Conservation (phyloP, 1,140 invertebrate genomes). For the Aphelinus certus region DNA sequence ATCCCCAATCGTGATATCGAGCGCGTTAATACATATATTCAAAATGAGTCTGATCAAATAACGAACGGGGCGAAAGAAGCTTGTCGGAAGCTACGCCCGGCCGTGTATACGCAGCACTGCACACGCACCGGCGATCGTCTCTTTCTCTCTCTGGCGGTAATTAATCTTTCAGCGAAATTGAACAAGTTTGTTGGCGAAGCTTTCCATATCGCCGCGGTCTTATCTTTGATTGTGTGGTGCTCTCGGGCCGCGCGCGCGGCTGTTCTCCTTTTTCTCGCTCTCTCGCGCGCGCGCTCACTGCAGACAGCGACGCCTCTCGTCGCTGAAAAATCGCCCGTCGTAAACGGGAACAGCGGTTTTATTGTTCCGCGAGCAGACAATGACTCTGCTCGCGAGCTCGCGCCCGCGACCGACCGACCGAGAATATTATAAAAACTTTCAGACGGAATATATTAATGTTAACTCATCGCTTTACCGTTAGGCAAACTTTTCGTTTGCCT, state of each 20-base stretch:
- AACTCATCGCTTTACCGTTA: conserved; percentile 66
- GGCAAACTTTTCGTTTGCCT: conserved; percentile 62
- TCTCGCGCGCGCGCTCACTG: too few species aligned
- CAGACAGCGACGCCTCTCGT: conserved; percentile 45
- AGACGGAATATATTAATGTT: conserved; percentile 67
- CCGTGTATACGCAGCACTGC: conserved; percentile 6
- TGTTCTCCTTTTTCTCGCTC: conserved; percentile 16
- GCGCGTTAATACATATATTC: too few species aligned
- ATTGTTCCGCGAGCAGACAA: conserved; percentile 64
- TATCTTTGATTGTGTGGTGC: conserved; percentile 13
- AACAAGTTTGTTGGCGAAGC: conserved; percentile 40
- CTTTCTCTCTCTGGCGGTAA: conserved; percentile 39
- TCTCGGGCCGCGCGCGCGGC: not conserved
- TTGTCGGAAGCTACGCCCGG: not conserved
- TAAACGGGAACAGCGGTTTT: conserved; percentile 65
- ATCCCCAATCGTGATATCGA: too few species aligned
- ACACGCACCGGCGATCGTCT: conserved; percentile 17
- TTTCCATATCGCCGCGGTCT: conserved; percentile 9
- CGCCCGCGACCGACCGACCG: not conserved
- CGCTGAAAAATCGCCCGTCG: conserved; percentile 64
- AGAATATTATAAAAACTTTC: conserved; percentile 67
- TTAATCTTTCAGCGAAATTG: conserved; percentile 57
- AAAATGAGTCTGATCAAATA: not conserved
- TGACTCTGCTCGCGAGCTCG: conserved; percentile 40
- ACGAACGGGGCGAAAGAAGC: not conserved